phyloP scores from a whole-genome alignment of 2,113 vertebrate species.

The Bombycilla garrulus region DNA sequence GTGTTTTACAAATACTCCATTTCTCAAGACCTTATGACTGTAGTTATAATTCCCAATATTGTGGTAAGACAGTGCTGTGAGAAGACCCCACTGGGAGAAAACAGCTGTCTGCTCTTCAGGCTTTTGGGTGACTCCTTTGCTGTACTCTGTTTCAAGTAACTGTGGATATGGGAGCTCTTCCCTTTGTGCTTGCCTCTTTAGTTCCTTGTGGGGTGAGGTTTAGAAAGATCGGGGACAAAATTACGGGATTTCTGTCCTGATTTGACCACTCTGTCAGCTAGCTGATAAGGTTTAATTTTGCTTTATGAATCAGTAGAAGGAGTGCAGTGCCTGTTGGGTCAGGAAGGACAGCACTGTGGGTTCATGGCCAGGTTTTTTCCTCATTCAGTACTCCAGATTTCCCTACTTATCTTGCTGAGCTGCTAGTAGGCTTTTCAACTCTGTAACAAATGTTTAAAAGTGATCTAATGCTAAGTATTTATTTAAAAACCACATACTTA shows the following conservation, averaged over 20 bases:
- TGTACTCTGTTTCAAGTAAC: not conserved
- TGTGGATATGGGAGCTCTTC: not conserved
- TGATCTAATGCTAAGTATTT: not conserved
- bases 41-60: not conserved
- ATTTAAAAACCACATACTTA: not conserved
- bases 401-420: not conserved
- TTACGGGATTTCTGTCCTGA: fast-evolving
- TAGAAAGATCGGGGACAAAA: not conserved
- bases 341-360: not conserved
- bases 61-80: not conserved
- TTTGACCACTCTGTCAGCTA: not conserved
- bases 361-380: not conserved
- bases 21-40: not conserved
- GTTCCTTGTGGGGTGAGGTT: not conserved
- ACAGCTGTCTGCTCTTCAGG: not conserved
- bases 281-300: not conserved
- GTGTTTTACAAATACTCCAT: not conserved
- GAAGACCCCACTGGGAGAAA: not conserved
- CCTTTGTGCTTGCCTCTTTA: not conserved
- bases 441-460: not conserved
- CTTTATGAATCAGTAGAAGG: not conserved
- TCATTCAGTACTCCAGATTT: not conserved
- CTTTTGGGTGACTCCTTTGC: not conserved
- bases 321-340: not conserved
- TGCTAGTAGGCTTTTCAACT: not conserved